Evolutionary conservation across 2,888 invertebrate species (phyloP).

Genomic region (Lepidochitona cinerea): DNA sequence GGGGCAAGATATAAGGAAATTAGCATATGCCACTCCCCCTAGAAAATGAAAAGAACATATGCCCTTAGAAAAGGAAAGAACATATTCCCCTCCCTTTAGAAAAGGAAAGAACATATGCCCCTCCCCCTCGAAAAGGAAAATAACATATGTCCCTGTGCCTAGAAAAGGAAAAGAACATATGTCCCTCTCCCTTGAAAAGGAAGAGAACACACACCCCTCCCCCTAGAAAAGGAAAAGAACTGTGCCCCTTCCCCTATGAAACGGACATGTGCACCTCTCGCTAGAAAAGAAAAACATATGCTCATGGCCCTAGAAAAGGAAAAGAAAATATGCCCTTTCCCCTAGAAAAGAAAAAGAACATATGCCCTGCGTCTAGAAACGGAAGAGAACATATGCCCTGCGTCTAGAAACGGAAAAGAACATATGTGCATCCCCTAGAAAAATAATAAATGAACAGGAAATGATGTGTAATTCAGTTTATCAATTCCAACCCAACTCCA

Average conservation of each 20-base stretch:
- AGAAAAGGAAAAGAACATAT: neutral
- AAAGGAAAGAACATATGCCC: neutral
- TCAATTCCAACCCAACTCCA: no score
- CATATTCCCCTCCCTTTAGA: neutral
- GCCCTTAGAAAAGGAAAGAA: neutral
- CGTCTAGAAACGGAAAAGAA: neutral
- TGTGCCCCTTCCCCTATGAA: neutral
- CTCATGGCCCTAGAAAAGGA: neutral
- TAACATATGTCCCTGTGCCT: neutral
- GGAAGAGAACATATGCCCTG: neutral
- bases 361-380: neutral
- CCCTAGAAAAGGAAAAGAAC: neutral
- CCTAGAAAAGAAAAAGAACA: neutral
- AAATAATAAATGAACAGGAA: no score
- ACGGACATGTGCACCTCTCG: no score
- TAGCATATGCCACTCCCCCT: neutral
- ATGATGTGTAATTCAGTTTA: no score
- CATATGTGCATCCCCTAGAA: neutral
- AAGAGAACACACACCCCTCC: neutral
- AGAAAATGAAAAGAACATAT: neutral
- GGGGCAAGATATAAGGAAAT: no score
- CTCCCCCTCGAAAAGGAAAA: neutral
- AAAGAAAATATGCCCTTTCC: neutral
- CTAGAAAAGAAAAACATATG: neutral
- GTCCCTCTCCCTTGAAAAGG: neutral